These are phyloP conservation scores for Horisme vitalbata DNA, from an alignment of 2,888 invertebrate genomes.

Conservation along the genomic window DNA sequence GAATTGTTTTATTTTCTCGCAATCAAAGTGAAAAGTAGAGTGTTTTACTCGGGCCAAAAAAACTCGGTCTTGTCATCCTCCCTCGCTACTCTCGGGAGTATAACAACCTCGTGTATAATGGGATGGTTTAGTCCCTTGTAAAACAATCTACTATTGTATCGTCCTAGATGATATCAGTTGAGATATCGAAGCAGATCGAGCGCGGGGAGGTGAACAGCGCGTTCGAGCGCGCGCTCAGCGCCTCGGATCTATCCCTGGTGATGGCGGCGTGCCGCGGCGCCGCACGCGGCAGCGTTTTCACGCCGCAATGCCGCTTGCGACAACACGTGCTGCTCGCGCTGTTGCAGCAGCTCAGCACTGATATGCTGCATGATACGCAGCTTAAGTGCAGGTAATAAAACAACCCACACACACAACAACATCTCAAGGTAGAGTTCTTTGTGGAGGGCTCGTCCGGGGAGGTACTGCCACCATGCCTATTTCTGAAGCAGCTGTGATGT, in stretches of 20 bases:
- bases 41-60: no score
- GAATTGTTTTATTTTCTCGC: no score
- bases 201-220: conserved; percentile 90
- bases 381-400: conserved; percentile 67
- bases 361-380: conserved; percentile 90
- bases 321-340: conserved; percentile 94
- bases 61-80: no score
- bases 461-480: no score
- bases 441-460: no score
- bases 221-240: conserved; percentile 92
- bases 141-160: neutral
- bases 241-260: conserved; percentile 92
- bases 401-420: no score
- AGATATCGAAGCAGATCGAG: conserved; percentile 54
- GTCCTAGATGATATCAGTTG: conserved; percentile 55
- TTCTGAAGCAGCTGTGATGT: no score
- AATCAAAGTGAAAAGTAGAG: no score
- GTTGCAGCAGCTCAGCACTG: conserved; percentile 96
- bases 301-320: conserved; percentile 86
- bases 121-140: no score
- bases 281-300: conserved; percentile 89
- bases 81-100: no score
- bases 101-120: no score
- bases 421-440: no score
- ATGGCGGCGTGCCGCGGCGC: conserved; percentile 93